Base-by-base conservation (phyloP, 2,888 invertebrate species). In the Harmothoe impar region DNA sequence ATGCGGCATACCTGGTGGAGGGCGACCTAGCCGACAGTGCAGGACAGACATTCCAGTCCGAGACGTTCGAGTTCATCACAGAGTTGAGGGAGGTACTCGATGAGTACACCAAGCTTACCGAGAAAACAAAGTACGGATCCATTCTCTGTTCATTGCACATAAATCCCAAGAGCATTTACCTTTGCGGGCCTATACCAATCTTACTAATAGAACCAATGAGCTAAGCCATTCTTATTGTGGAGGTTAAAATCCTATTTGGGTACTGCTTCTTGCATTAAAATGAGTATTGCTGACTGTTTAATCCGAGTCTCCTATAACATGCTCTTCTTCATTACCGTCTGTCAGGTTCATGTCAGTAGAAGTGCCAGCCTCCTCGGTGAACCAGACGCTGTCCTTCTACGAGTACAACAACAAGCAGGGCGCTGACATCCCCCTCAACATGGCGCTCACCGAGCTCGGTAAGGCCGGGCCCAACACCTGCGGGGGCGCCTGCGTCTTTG, bases 51-150 rank as follows among this genome's bases (percentile, higher is more conserved):
- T 92, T 93, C 88, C 93, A 93, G 89, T 96, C 96, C 29, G 96
- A 97, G 92, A 97, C 93, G 96, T 96, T 91, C 90, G 94, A 95
- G 7, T 95, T 98, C 88, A 95, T 98, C 12, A 96, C 96, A 31
- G 96, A 97, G 92, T 98, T 97, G 97, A 96, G 97, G 56, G 95
- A 96, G 33, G 94, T 97, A 23, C 97, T 97, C 0, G 96, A 96
- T 89, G 97, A 97, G 20, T 86, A 54, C 54, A 51, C 86, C 43
- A 35, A 85, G 29, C 20, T n/a, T 12, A 56, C 81, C 0, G 90
- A 78, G 31, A 90, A 84, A 51, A n/a, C 52, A 68, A 43, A 85
- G 89, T 54, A 89, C 15, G 25, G 43, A 43, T 7, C 3, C 10
- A 43, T 43, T 43, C 43, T 43, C 3, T 43, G 10, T 10, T 43